Conservation (phyloP, 2,797 vertebrate genomes). For the Lepus oiostolus region DNA sequence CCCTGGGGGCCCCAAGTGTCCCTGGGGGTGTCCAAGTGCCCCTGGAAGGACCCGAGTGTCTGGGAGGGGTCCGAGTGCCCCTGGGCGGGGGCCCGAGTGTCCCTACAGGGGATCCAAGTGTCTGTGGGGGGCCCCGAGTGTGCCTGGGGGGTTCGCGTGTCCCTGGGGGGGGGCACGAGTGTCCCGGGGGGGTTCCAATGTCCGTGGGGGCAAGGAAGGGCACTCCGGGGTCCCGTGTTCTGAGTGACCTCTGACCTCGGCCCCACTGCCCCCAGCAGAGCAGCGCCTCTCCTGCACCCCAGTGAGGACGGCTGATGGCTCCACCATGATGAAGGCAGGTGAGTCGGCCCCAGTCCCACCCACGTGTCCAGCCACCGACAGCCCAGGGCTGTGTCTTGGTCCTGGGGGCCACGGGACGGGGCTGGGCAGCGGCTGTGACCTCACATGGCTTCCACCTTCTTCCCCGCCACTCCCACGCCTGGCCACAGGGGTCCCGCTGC, state of each 20-base stretch:
- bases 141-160: background rate
- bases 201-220: too few species aligned
- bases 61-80: too few species aligned
- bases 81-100: too few species aligned
- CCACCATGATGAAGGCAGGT: slow-evolving; percentile 90
- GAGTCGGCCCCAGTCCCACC: slow-evolving; percentile 56
- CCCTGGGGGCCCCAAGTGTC: too few species aligned
- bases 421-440: background rate
- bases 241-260: background rate
- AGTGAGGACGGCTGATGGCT: slow-evolving; percentile 83
- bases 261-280: slow-evolving; percentile 38
- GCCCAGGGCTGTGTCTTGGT: background rate
- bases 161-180: too few species aligned
- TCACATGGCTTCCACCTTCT: too few species aligned
- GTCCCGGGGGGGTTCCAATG: too few species aligned
- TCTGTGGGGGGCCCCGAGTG: too few species aligned
- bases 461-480: background rate
- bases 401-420: background rate
- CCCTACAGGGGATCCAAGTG: too few species aligned
- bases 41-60: too few species aligned
- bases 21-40: background rate
- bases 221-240: too few species aligned
- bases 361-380: background rate
- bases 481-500: background rate
- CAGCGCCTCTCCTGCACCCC: slow-evolving; percentile 85